Percentiles rank a stretch among this genome's conserved stretches.
Conservation (phyloP, 2,797 vertebrate species). For the Hippoglossus hippoglossus region DNA sequence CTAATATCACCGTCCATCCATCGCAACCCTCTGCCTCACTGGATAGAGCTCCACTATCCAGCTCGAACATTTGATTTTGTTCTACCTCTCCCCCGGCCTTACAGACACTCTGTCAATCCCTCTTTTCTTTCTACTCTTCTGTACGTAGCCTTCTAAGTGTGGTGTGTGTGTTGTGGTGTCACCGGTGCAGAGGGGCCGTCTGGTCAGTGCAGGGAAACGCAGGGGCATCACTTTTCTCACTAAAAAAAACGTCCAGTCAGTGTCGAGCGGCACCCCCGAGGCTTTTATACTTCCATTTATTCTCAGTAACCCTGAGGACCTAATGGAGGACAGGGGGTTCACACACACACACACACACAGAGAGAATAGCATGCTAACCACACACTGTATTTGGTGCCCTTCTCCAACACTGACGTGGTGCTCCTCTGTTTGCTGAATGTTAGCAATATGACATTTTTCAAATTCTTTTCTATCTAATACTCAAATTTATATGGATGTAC, state of each 20-base stretch:
- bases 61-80: slow-evolving; percentile 57
- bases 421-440: slow-evolving; percentile 54
- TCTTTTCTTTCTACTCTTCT: slow-evolving; percentile 28
- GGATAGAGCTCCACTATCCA: slow-evolving; percentile 39
- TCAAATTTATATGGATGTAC: slow-evolving; percentile 6
- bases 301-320: slow-evolving; percentile 23
- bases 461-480: slow-evolving; percentile 1
- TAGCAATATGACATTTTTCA: slow-evolving; percentile 35
- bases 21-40: slow-evolving; percentile 62
- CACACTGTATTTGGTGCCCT: slow-evolving; percentile 34
- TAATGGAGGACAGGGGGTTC: slow-evolving; percentile 5
- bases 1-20: slow-evolving; percentile 17
- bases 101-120: slow-evolving; percentile 36
- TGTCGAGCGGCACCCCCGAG: not conserved
- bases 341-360: not conserved
- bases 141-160: slow-evolving; percentile 37
- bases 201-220: slow-evolving; percentile 24
- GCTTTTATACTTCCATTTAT: slow-evolving; percentile 22
- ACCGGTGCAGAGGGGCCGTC: slow-evolving; percentile 24
- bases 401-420: slow-evolving; percentile 44
- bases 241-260: slow-evolving; percentile 10
- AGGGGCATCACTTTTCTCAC: slow-evolving; percentile 16
- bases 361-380: slow-evolving; percentile 28
- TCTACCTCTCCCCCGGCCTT: slow-evolving; percentile 77
- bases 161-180: slow-evolving; percentile 4